Evolutionary conservation across 1,140 invertebrate genomes (phyloP).

Genomic region (Antheraea pernyi): DNA sequence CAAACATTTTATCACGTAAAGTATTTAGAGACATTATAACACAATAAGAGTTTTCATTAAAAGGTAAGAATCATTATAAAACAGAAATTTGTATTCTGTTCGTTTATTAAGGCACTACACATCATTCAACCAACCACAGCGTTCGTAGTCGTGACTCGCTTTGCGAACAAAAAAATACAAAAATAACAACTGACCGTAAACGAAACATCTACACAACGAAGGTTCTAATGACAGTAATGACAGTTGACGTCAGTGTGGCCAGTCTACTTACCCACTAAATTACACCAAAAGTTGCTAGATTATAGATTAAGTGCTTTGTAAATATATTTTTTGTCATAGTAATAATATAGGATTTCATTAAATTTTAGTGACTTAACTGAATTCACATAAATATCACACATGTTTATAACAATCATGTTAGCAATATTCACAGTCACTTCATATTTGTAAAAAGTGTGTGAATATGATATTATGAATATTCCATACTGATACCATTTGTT

Average conservation of each 20-base stretch:
- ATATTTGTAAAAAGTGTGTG: no score
- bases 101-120: slow-evolving; percentile 35
- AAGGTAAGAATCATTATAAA: slow-evolving; percentile 1
- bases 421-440: no score
- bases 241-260: neutral
- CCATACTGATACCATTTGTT: no score
- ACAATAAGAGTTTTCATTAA: slow-evolving; percentile 15
- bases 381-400: no score
- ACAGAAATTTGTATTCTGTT: slow-evolving; percentile 6
- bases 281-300: neutral
- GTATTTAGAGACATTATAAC: slow-evolving; percentile 35
- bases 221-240: neutral
- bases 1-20: slow-evolving; percentile 56
- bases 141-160: slow-evolving; percentile 11
- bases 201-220: slow-evolving; percentile 2
- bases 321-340: neutral
- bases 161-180: slow-evolving; percentile 25
- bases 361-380: no score
- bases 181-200: slow-evolving; percentile 17
- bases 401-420: no score
- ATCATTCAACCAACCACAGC: slow-evolving; percentile 29
- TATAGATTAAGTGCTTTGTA: neutral
- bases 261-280: neutral
- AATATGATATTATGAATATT: no score
- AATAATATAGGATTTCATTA: no score